Conservation (phyloP, 2,113 vertebrate genomes). For the Polypterus senegalus region DNA sequence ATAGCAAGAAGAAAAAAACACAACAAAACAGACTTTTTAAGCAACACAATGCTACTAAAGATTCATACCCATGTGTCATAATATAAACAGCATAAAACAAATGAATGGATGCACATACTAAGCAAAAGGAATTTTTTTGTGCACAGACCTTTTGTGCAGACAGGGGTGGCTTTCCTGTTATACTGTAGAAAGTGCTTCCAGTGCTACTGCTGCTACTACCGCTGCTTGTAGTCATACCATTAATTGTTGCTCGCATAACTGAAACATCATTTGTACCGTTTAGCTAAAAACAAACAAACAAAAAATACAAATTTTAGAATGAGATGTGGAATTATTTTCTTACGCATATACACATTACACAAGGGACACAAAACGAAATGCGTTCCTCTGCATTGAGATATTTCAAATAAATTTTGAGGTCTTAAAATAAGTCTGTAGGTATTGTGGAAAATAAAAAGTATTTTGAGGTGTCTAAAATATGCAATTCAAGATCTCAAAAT, state of each 20-base stretch:
- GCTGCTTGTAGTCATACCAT: slow-evolving; percentile 1
- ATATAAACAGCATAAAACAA: background rate
- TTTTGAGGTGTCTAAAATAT: no score
- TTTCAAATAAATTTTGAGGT: background rate
- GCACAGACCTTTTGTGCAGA: slow-evolving; percentile 18
- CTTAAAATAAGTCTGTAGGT: background rate
- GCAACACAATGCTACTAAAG: background rate
- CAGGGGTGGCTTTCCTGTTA: slow-evolving; percentile 25
- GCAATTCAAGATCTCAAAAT: no score
- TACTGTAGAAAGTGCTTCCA: slow-evolving; percentile 23
- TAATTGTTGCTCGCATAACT: slow-evolving; percentile 12
- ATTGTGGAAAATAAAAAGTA: no score
- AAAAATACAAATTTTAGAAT: background rate
- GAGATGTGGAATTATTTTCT: background rate
- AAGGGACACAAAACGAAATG: background rate
- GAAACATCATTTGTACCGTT: slow-evolving; percentile 12
- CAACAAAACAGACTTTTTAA: background rate
- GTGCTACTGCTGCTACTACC: slow-evolving; percentile 10
- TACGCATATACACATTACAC: background rate
- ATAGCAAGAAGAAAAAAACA: background rate
- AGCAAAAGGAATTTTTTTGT: no score
- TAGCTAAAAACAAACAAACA: slow-evolving; percentile 7
- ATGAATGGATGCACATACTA: background rate
- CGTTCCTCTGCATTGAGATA: background rate
- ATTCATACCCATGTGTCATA: background rate